phyloP scores from a whole-genome alignment of 1,140 invertebrate species.

The Globodera ellingtonae region DNA sequence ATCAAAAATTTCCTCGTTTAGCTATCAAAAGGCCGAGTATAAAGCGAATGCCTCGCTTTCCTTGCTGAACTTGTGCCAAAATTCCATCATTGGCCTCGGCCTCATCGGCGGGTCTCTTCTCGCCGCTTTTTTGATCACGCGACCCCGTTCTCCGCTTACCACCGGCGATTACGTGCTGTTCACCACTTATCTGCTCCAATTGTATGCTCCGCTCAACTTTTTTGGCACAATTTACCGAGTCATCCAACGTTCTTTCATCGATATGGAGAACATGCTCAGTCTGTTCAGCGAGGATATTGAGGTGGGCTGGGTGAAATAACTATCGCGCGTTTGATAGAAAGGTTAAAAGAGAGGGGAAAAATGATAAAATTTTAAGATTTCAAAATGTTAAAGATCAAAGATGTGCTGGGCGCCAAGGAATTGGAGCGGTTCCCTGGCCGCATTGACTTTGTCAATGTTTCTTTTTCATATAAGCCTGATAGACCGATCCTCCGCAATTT shows the following conservation, averaged over 20 bases:
- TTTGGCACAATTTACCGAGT: constrained; percentile 96
- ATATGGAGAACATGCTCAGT: constrained; percentile 99
- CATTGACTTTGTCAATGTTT: constrained; percentile 85
- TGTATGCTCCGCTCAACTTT: constrained; percentile 94
- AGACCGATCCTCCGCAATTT: constrained; percentile 80
- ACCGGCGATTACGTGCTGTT: constrained; percentile 94
- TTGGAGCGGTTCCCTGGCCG: constrained; percentile 76
- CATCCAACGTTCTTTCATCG: constrained; percentile 94
- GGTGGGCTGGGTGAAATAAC: constrained; percentile 66
- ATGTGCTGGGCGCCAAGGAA: constrained; percentile 77
- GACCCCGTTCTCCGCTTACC: constrained; percentile 73
- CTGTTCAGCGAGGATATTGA: constrained; percentile 80
- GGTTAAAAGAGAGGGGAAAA: too few species aligned
- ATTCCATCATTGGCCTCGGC: constrained; percentile 73
- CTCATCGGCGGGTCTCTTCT: constrained; percentile 82
- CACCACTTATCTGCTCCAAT: constrained; percentile 87
- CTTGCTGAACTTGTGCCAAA: constrained; percentile 54
- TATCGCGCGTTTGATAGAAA: too few species aligned
- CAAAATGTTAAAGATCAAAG: constrained; percentile 67
- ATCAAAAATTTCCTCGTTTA: constrained; percentile 66
- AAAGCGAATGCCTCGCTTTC: constrained; percentile 77
- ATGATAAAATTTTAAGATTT: too few species aligned
- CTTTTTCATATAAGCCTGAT: constrained; percentile 83
- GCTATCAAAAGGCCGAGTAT: constrained; percentile 79
- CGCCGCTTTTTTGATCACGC: constrained; percentile 79